Evolutionary conservation across 2,113 vertebrate species (phyloP), one percentile per base, ranked within the genome.

Genomic region (Charina bottae): DNA sequence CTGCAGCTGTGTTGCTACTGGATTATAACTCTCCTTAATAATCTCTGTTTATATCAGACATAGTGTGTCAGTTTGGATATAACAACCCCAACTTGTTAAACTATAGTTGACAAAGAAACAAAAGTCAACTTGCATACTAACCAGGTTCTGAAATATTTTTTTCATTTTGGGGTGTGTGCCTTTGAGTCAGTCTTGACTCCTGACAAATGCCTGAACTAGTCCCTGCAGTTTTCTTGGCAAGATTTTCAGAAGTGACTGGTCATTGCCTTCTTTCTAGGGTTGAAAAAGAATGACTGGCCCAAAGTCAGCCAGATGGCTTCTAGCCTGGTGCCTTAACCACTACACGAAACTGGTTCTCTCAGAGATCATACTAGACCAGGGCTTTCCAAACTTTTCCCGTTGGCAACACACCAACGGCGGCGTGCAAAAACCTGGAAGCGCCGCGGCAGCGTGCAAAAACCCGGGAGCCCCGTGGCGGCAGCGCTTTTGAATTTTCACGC

Each of bases 1-100:
- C 92, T 94, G 92, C 92, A 95, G 95, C 89, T 90, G 23, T 90
- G 23, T 89, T 0, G 4, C 78, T 55, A 72, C 60, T 62, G 24
- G 21, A 19, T 59, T 62, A 62, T 49, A 49, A 59, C 37, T 42
- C 37, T 42, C 59, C 26, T 62, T 88, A 21, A n/a, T 78, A 49
- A 64, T 28, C 49, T 89, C 28, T 60, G 5, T 88, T 88, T 88
- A 46, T 46, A n/a, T 86, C 26, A 56, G n/a, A 42, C 49, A 85
- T 24, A 37, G 2, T 68, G 37, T 42, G 37, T 23, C 33, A 42
- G 49, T 86, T 56, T 86, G 53, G 28, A 55, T 55, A n/a, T 86
- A 86, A 55, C 13, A n/a, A 86, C 17, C 54, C 19, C 85, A 86
- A n/a, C n/a, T 55, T 86, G 53, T 55, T 86, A 56, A 55, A 86